Evolutionary conservation across 2,888 invertebrate genomes (phyloP).

Genomic region (Osedax frankpressi): DNA sequence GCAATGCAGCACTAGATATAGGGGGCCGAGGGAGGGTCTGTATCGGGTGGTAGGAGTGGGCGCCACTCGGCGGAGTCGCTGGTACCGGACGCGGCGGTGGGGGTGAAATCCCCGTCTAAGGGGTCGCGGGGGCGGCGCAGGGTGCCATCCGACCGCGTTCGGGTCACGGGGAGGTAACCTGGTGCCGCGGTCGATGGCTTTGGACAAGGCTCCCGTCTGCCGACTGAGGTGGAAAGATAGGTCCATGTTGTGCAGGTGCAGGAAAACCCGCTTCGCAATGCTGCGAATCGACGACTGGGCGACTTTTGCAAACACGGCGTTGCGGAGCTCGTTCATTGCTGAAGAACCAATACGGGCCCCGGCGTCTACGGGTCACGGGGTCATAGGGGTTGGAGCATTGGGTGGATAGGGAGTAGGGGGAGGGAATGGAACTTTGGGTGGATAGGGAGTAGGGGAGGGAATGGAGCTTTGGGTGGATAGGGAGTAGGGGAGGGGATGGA

Average conservation of each 20-base stretch:
- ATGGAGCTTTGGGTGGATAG: not conserved
- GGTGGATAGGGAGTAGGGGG: not conserved
- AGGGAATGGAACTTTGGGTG: not conserved
- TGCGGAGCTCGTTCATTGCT: slow-evolving; percentile 85
- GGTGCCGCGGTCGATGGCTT: slow-evolving; percentile 56
- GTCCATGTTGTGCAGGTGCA: slow-evolving; percentile 86
- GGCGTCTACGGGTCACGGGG: slow-evolving; percentile 59
- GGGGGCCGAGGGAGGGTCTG: no score
- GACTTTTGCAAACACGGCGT: slow-evolving; percentile 92
- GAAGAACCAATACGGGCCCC: slow-evolving; percentile 76
- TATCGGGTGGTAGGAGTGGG: no score
- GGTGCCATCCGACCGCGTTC: no score
- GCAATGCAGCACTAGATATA: no score
- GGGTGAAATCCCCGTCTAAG: no score
- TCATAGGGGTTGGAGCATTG: not conserved
- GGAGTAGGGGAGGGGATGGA: not conserved
- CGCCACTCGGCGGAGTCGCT: no score
- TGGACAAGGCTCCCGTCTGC: slow-evolving; percentile 87
- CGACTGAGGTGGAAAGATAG: slow-evolving; percentile 79
- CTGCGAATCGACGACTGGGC: slow-evolving; percentile 89
- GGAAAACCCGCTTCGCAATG: slow-evolving; percentile 85
- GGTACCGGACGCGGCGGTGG: no score
- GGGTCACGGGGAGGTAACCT: slow-evolving; percentile 38
- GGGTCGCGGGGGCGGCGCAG: no score
- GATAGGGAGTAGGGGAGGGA: not conserved